Base-by-base conservation (phyloP, 2,888 invertebrate genomes). In the Melinaea marsaeus region DNA sequence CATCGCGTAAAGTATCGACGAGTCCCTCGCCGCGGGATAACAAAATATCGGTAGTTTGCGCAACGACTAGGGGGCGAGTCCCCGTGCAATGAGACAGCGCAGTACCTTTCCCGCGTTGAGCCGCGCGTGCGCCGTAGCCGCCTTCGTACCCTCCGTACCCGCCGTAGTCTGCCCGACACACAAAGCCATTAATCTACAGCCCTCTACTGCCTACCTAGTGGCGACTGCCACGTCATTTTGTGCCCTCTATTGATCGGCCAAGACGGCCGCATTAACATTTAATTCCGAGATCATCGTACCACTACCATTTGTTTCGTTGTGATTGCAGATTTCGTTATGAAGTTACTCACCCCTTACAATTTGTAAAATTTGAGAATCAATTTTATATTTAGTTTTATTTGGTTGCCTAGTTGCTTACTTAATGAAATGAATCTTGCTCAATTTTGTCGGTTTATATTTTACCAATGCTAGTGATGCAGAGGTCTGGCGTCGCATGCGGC, bases 61-160 rank as follows among this genome's bases (percentile, higher is more conserved):
- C 64, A 63, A 54, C 56, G 62, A 58, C 63, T 55, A 58, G 61
- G 64, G 60, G n/a, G 60, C 58, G 58, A 58, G 65, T 58, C 67
- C 58, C 60, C 54, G 69, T 62, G 57, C 66, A 68, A 67, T 68
- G 70, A 76, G 72, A 69, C 75, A 72, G 72, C 80, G 80, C 82
- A 79, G 92, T 96, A 96, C 96, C 96, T 96, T 96, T 96, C 92
- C 95, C 94, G 92, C 95, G 95, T 91, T 95, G 95, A 92, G 95
- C 93, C 92, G 95, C 93, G 92, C 96, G 95, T 91, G 95, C 95
- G 92, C 95, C 94, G 88, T 95, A 95, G 93, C 96, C 95, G 93
- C 95, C 95, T 91, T 95, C 95, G 94, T 95, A 95, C 92, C 94
- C 95, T 93, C 95, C 95, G 93, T 94, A 94, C 88, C 94, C 94